phyloP scores from a whole-genome alignment of 1,140 invertebrate species.

The Drosophila sp. region DNA sequence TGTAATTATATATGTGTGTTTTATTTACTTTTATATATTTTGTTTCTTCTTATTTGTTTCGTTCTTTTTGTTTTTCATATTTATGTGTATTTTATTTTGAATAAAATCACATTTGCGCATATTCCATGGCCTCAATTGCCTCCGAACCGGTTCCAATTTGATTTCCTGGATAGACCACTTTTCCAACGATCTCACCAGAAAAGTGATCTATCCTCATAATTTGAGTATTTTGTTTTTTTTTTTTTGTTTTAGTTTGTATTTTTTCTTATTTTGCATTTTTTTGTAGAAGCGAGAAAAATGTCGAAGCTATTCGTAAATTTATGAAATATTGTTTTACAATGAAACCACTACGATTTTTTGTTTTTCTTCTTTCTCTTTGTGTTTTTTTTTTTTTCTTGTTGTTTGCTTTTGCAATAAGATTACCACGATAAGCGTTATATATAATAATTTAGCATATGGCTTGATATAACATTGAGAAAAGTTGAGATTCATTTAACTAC shows the following conservation, averaged over 20 bases:
- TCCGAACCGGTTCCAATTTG: conserved; percentile 25
- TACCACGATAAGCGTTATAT: conserved; percentile 50
- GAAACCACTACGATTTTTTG: conserved; percentile 82
- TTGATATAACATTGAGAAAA: conserved; percentile 78
- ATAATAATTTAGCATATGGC: conserved; percentile 61
- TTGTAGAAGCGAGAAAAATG: conserved; percentile 61
- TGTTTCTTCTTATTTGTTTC: conserved; percentile 27
- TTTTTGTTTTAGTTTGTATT: conserved; percentile 5
- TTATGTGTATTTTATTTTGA: conserved; percentile 84
- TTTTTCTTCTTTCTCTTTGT: conserved; percentile 50
- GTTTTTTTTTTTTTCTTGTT: conserved; percentile 28
- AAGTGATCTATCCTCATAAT: conserved; percentile 6
- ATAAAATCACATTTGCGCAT: conserved; percentile 84
- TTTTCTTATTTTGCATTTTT: conserved; percentile 36
- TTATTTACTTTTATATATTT: conserved; percentile 46
- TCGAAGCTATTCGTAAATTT: conserved; percentile 61
- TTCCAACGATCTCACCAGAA: conserved; percentile 8
- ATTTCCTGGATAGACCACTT: conserved; percentile 15
- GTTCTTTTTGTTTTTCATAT: conserved; percentile 45
- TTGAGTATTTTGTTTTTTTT: conserved; percentile 33
- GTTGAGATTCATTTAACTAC: conserved; percentile 84
- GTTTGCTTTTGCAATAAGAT: conserved; percentile 35
- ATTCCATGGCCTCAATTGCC: conserved; percentile 59
- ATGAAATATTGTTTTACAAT: conserved; percentile 82
- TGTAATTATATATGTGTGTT: conserved; percentile 71